Evolutionary conservation across 30 jellyfish, hydroid and myxozoan species (phyloP).

Genomic region (Chironex yamaguchii): DNA sequence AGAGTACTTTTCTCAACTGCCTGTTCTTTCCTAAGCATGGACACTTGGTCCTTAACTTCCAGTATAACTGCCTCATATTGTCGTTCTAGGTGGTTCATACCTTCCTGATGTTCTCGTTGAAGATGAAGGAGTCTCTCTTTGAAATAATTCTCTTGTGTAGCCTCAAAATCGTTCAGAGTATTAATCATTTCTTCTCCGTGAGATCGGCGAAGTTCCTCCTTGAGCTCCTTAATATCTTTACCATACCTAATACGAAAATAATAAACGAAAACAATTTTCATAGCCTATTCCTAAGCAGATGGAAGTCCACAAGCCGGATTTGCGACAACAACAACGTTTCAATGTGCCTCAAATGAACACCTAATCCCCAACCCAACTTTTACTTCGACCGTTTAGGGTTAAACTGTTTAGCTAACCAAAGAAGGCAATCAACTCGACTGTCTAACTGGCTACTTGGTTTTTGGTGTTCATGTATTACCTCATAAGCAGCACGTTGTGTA

Average conservation of each 20-base stretch:
- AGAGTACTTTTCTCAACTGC: background rate
- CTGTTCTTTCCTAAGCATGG: constrained; percentile 50
- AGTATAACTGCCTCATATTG: constrained; percentile 51
- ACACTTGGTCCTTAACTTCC: constrained; percentile 57
- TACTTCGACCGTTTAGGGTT: too few species aligned
- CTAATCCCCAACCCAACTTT: too few species aligned
- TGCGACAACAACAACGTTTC: too few species aligned
- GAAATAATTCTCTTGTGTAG: constrained; percentile 68
- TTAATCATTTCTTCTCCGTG: constrained; percentile 69
- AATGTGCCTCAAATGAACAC: too few species aligned
- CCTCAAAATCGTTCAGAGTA: constrained; percentile 55
- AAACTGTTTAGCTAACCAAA: too few species aligned
- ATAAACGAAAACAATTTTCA: too few species aligned
- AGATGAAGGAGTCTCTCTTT: constrained; percentile 59
- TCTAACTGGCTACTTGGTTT: too few species aligned
- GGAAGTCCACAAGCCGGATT: too few species aligned
- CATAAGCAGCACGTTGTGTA: too few species aligned
- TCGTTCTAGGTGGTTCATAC: constrained; percentile 14
- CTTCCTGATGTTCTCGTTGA: constrained; percentile 64
- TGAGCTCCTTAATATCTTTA: constrained; percentile 53
- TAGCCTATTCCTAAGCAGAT: too few species aligned
- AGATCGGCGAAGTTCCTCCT: constrained; percentile 43
- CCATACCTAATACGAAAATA: constrained; percentile 46
- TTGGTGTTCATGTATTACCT: too few species aligned
- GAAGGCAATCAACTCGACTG: too few species aligned